Base-by-base conservation (phyloP, 1,140 invertebrate genomes). In the Lucilia sericata region DNA sequence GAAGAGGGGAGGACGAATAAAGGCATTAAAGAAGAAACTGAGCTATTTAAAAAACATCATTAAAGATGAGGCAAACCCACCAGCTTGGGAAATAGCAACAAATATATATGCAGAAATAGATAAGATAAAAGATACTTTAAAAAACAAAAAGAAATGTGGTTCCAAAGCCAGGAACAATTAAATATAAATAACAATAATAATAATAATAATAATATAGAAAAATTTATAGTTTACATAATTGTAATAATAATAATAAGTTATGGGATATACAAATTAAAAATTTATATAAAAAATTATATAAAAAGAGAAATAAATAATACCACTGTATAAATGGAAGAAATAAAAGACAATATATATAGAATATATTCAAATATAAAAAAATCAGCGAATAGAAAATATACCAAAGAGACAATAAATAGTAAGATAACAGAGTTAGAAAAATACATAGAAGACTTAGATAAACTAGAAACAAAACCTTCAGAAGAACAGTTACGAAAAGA, bases 311-410 rank as follows among this genome's bases (percentile, higher is more conserved):
- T 70, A 21, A 70, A 70, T 70, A 70, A 70, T 70, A 70, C 5
- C 17, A 21, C 19, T 8, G 13, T 21, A 21, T 70, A 70, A 70
- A 70, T 17, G 51, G 51, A 60, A 60, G 10, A 5, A 19, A 70
- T 70, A 70, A 19, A 70, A 21, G n/a, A 19, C 2, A 70, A 17
- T 21, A 21, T 70, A 21, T 21, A 70, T 70, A 70, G 10, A 70
- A 70, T 70, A 70, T 70, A 70, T 10, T 21, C 17, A 70, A 70
- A 70, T 70, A 5, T 70, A 21, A 70, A n/a, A 65, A 70, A 70
- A 21, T 70, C 60, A 19, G 17, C n/a, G 5, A 70, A 21, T 70
- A 70, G 60, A 21, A 70, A 70, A 21, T 70, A 70, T 10, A 70
- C n/a, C 5, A 21, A 21, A 21, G 60, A 70, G 5, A 70, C 60